These are phyloP conservation scores for Leptodactylus fallax DNA, from an alignment of 2,797 vertebrate species.

Conservation along the genomic window DNA sequence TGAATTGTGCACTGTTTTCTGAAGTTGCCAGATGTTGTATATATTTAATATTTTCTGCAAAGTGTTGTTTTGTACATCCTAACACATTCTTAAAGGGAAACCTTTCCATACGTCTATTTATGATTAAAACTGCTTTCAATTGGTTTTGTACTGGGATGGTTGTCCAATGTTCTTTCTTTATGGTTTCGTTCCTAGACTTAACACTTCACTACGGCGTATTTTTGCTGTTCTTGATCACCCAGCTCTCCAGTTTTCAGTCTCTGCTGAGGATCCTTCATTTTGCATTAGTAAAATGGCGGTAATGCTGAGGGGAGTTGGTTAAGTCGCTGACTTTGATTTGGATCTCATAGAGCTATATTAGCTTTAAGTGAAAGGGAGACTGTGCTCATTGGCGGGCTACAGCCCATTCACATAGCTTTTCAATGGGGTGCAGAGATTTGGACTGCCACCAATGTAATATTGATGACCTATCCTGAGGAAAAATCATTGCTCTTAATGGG, in stretches of 20 bases:
- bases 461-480: too few species aligned
- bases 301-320: too few species aligned
- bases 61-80: constrained; percentile 34
- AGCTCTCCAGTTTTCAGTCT: background rate
- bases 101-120: constrained; percentile 5
- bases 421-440: too few species aligned
- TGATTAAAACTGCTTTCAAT: constrained; percentile 25
- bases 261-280: background rate
- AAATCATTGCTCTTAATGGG: too few species aligned
- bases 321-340: too few species aligned
- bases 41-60: constrained; percentile 24
- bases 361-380: background rate
- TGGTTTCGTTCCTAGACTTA: background rate
- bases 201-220: background rate
- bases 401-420: too few species aligned
- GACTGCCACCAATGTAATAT: too few species aligned
- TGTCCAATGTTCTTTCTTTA: background rate
- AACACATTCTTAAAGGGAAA: constrained; percentile 27
- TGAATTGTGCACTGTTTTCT: constrained; percentile 1
- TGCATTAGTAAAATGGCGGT: too few species aligned
- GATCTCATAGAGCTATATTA: too few species aligned
- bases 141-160: constrained; percentile 14
- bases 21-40: constrained; percentile 27
- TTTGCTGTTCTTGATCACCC: background rate
- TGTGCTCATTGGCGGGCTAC: too few species aligned